phyloP scores from a whole-genome alignment of 2,113 vertebrate species.

The Laticauda laticaudata region DNA sequence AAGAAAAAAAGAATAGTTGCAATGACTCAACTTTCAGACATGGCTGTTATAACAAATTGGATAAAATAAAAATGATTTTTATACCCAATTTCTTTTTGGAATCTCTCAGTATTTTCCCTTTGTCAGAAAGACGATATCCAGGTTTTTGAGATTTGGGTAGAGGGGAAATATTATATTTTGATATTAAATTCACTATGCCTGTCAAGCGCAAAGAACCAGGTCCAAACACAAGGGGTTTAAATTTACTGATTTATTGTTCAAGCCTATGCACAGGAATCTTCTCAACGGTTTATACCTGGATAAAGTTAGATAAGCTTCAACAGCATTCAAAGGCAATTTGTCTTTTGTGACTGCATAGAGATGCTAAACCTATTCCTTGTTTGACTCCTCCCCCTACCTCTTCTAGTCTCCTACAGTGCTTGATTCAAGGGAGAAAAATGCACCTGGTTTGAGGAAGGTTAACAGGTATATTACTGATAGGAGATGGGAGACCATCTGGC shows the following conservation, averaged over 20 bases:
- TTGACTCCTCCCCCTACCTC: too few species aligned
- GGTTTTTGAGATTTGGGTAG: conserved; percentile 14
- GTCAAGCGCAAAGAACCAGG: too few species aligned
- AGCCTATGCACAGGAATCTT: too few species aligned
- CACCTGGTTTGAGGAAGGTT: neutral
- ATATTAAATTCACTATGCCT: neutral
- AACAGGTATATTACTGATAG: neutral
- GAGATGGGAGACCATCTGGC: neutral
- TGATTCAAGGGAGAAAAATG: neutral
- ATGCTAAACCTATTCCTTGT: too few species aligned
- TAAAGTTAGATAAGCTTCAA: too few species aligned
- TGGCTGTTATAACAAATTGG: neutral
- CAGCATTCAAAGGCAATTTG: too few species aligned
- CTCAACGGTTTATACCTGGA: too few species aligned
- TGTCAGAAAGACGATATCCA: conserved; percentile 39
- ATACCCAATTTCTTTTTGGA: neutral
- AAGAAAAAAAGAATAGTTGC: too few species aligned
- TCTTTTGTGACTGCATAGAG: too few species aligned
- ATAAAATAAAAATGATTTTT: neutral
- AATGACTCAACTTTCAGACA: too few species aligned
- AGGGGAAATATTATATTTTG: neutral
- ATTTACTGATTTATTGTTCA: too few species aligned
- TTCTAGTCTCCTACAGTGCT: neutral
- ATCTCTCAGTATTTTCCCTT: neutral
- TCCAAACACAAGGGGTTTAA: too few species aligned